phyloP scores from a whole-genome alignment of 2,113 vertebrate genomes.

The Sinocyclocheilus rhinocerous region DNA sequence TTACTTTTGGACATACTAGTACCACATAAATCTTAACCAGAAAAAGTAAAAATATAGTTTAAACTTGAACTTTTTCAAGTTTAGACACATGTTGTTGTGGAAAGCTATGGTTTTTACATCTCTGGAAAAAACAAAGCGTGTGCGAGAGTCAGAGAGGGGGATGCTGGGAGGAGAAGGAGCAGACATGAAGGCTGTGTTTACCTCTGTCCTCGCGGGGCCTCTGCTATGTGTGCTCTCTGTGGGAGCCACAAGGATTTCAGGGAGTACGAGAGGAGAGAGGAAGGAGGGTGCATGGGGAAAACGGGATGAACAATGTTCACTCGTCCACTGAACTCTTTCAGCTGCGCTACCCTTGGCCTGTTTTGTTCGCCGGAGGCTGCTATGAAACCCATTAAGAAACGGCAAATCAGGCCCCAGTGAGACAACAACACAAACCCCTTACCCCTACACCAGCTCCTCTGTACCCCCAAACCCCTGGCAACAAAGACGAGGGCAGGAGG shows the following conservation, averaged over 20 bases:
- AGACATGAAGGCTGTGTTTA: slow-evolving; percentile 64
- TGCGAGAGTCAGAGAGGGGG: neutral
- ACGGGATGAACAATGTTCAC: slow-evolving; percentile 48
- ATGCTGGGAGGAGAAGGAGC: neutral
- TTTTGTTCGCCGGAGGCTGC: slow-evolving; percentile 42
- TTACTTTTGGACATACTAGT: neutral
- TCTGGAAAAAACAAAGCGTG: neutral
- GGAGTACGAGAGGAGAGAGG: slow-evolving; percentile 17
- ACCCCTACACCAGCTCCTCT: slow-evolving; percentile 27
- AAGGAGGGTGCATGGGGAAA: slow-evolving; percentile 11
- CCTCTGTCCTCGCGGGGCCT: slow-evolving; percentile 65
- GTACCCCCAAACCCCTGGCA: slow-evolving; percentile 46
- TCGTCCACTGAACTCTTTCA: slow-evolving; percentile 53
- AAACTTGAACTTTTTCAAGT: too few species aligned
- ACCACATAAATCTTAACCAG: neutral
- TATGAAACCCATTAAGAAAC: slow-evolving; percentile 54
- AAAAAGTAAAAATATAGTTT: too few species aligned
- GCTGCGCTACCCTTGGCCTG: slow-evolving; percentile 34
- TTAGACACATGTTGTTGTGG: too few species aligned
- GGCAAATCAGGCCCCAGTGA: slow-evolving; percentile 50
- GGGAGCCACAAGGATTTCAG: slow-evolving; percentile 34
- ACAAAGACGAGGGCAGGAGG: slow-evolving; percentile 60
- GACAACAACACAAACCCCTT: slow-evolving; percentile 44
- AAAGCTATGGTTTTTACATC: too few species aligned
- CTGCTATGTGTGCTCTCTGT: slow-evolving; percentile 54